These are phyloP conservation scores for Sebastes reedi DNA, from an alignment of 2,797 vertebrate genomes.

Conservation along the genomic window DNA sequence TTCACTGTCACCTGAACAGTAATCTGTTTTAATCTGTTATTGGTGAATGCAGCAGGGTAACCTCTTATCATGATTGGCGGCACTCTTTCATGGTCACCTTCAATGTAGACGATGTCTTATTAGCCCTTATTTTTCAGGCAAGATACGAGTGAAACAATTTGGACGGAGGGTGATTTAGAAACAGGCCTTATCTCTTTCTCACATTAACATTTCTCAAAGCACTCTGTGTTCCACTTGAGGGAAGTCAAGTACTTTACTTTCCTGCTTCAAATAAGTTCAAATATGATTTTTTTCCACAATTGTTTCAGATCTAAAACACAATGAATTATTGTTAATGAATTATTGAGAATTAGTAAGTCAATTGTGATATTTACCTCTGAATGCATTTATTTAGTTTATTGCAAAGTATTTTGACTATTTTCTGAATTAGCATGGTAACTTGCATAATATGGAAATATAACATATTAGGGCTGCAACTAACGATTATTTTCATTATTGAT, in stretches of 20 bases:
- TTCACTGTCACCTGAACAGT: slow-evolving; percentile 53
- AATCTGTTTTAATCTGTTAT: slow-evolving; percentile 62
- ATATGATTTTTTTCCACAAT: not conserved
- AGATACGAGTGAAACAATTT: not conserved
- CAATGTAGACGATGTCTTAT: not conserved
- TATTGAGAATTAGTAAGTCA: no score
- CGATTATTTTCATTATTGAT: not conserved
- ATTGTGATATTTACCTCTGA: not conserved
- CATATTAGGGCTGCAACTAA: not conserved
- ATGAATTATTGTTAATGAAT: not conserved
- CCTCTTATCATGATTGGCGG: slow-evolving; percentile 41
- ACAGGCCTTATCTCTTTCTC: not conserved
- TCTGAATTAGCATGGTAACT: not conserved
- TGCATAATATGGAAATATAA: not conserved
- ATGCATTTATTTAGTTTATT: not conserved
- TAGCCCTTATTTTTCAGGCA: not conserved
- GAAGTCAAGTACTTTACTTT: not conserved
- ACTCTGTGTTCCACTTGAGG: not conserved
- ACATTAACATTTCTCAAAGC: not conserved
- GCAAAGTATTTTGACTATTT: not conserved
- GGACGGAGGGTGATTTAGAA: not conserved
- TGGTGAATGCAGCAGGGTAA: slow-evolving; percentile 33
- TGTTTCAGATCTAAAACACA: not conserved
- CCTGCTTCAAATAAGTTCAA: not conserved
- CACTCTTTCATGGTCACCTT: not conserved